Conservation (phyloP, 2,888 invertebrate species). For the Cryptophagus acutangulus region DNA sequence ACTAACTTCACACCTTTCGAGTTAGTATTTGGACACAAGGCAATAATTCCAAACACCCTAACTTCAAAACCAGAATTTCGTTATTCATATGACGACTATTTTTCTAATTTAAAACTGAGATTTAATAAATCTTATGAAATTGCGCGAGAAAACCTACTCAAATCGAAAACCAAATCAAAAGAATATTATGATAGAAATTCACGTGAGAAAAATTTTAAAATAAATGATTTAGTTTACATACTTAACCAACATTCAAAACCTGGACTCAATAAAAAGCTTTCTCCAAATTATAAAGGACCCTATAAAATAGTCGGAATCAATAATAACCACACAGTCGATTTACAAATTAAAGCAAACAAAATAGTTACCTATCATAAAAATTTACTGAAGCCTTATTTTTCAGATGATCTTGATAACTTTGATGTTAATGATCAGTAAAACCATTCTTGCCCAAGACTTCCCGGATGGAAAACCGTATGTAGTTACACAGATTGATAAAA, state of each 20-base stretch:
- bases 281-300: constrained; percentile 16
- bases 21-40: constrained; percentile 37
- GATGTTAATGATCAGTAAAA: too few species aligned
- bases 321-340: constrained; percentile 1
- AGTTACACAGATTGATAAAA: too few species aligned
- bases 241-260: constrained; percentile 10
- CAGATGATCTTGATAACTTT: too few species aligned
- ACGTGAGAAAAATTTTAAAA: constrained; percentile 14
- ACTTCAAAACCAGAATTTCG: constrained; percentile 16
- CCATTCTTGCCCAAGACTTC: too few species aligned
- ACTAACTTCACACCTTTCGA: constrained; percentile 38
- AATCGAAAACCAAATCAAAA: constrained; percentile 32
- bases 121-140: constrained; percentile 22
- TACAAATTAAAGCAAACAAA: constrained; percentile 9
- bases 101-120: constrained; percentile 25
- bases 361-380: constrained; percentile 7
- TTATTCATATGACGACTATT: constrained; percentile 26
- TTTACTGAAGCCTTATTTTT: too few species aligned
- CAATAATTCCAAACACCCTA: constrained; percentile 30
- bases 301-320: constrained; percentile 12
- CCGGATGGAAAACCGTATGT: too few species aligned
- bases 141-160: constrained; percentile 26
- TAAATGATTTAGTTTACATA: constrained; percentile 12
- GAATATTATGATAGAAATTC: constrained; percentile 19
- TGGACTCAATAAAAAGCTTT: constrained; percentile 15